These are phyloP conservation scores for Peromyscus attwateri DNA, from an alignment of 2,797 vertebrate genomes.

Conservation along the genomic window DNA sequence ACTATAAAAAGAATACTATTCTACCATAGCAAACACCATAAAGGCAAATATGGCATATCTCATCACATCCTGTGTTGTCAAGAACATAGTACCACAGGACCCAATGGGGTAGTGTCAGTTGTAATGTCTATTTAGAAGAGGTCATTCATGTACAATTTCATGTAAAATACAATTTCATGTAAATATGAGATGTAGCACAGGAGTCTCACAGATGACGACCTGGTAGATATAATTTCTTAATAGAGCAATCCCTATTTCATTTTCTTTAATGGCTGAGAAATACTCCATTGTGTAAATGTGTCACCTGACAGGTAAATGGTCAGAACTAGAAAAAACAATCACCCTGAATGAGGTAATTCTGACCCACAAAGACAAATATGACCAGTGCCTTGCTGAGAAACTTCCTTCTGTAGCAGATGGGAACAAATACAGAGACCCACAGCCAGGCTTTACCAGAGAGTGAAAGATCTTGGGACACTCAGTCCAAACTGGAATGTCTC, in stretches of 20 bases:
- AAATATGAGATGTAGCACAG: neutral
- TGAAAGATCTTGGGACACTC: neutral
- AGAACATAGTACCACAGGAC: neutral
- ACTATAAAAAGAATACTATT: neutral
- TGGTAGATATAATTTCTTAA: neutral
- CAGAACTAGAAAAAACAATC: neutral
- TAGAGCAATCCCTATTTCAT: neutral
- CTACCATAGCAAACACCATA: neutral
- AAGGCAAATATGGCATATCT: slow-evolving; percentile 12
- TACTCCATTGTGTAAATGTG: neutral
- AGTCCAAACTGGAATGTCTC: neutral
- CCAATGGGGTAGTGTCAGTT: neutral
- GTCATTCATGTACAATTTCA: neutral
- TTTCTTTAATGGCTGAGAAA: neutral
- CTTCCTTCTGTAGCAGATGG: neutral
- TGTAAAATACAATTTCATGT: neutral
- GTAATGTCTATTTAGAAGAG: neutral
- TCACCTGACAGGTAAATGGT: neutral
- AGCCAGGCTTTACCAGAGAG: neutral
- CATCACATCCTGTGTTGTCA: neutral
- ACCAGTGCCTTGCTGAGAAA: neutral
- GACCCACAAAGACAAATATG: neutral
- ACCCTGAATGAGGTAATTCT: neutral
- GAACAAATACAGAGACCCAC: neutral
- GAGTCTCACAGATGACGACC: neutral